Conservation (phyloP, 1,140 invertebrate species). For the Drosophila pandora region DNA sequence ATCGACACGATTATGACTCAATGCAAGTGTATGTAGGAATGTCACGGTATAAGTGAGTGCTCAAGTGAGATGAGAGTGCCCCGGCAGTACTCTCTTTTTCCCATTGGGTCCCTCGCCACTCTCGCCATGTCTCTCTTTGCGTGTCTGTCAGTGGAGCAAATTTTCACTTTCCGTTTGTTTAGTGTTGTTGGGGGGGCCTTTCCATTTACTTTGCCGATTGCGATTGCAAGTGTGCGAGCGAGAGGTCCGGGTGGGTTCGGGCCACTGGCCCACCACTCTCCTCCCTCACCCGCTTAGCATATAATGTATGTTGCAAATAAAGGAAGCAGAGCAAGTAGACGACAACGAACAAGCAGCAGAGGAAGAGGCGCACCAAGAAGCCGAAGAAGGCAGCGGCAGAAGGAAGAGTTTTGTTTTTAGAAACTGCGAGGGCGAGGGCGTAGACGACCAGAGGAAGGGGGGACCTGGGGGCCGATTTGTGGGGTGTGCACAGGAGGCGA, state of each 20-base stretch:
- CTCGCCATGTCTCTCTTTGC: neutral
- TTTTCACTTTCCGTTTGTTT: slow-evolving; percentile 82
- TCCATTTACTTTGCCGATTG: slow-evolving; percentile 75
- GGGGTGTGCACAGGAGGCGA: slow-evolving; percentile 3
- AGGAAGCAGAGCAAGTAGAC: slow-evolving; percentile 74
- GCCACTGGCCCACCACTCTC: neutral
- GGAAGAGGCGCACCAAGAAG: slow-evolving; percentile 26
- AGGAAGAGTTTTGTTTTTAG: slow-evolving; percentile 76
- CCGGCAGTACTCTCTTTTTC: slow-evolving; percentile 14
- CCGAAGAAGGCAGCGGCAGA: slow-evolving; percentile 48
- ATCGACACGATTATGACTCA: slow-evolving; percentile 77
- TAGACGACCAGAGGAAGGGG: slow-evolving; percentile 25
- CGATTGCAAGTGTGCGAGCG: slow-evolving; percentile 58
- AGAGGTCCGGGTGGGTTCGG: slow-evolving; percentile 1
- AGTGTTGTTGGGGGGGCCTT: slow-evolving; percentile 69
- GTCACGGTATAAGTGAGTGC: slow-evolving; percentile 17
- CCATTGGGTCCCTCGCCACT: slow-evolving; percentile 6
- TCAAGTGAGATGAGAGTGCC: slow-evolving; percentile 18
- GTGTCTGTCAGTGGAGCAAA: slow-evolving; percentile 77
- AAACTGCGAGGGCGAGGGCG: slow-evolving; percentile 38
- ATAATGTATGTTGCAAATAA: slow-evolving; percentile 71
- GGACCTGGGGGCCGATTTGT: neutral
- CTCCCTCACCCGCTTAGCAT: slow-evolving; percentile 20
- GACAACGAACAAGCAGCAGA: slow-evolving; percentile 19
- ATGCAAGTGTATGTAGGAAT: slow-evolving; percentile 69